phyloP scores from a whole-genome alignment of 35 echinoderm and acorn worm genomes.

The Lytechinus variegatus region DNA sequence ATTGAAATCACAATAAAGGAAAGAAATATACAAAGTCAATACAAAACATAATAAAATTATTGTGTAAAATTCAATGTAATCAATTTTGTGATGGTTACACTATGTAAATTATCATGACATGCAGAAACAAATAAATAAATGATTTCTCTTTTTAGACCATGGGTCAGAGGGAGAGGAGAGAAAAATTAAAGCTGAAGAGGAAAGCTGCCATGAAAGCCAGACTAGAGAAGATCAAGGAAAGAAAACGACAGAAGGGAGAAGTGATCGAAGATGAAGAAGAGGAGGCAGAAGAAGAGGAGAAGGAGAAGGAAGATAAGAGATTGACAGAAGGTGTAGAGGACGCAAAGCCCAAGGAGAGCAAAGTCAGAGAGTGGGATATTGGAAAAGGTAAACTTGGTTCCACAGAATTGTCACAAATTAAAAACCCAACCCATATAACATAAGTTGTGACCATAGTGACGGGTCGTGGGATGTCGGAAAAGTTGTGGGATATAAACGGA shows the following conservation, averaged over 20 bases:
- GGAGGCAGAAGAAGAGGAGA: constrained; percentile 45
- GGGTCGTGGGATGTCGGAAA: no score
- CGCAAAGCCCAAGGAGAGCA: constrained; percentile 41
- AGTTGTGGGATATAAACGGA: no score
- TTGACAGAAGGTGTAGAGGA: constrained; percentile 18
- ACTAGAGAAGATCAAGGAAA: constrained; percentile 86
- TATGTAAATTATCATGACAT: no score
- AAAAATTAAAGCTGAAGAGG: constrained; percentile 89
- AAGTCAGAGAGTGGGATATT: constrained; percentile 78
- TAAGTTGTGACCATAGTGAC: no score
- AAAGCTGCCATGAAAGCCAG: constrained; percentile 87
- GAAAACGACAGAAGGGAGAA: constrained; percentile 76
- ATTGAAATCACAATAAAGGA: no score
- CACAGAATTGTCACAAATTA: no score
- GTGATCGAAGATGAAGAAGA: constrained; percentile 53
- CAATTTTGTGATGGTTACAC: no score
- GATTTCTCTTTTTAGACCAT: constrained; percentile 70
- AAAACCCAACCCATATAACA: no score
- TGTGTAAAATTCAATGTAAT: no score
- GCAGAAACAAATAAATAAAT: no score
- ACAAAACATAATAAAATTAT: no score
- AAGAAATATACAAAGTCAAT: no score
- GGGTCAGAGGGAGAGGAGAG: constrained; percentile 75
- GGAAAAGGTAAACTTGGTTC: constrained; percentile 62
- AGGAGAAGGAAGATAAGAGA: constrained; percentile 25